Evolutionary conservation across 2,113 vertebrate genomes (phyloP), one percentile per base, ranked within the genome.

Genomic region (Menura novaehollandiae): DNA sequence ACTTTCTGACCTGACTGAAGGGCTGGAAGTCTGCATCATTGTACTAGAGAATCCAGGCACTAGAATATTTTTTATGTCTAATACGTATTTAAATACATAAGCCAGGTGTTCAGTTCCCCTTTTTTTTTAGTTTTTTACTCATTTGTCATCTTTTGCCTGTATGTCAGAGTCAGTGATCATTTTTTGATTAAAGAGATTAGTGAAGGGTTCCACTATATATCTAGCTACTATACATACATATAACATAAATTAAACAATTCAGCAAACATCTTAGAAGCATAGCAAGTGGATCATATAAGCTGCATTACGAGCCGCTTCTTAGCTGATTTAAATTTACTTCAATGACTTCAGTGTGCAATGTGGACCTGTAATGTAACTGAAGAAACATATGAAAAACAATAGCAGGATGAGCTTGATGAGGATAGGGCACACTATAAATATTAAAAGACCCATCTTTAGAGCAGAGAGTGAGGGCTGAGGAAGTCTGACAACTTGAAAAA

Each of bases 1-100:
- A 4, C 18, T 22, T 14, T 77, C 13, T 1, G 1, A 77, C 5
- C 19, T 69, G 41, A 56, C 0, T 21, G 49, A 69, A 56, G 15
- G 6, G 35, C 17, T 69, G 44, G 19, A 88, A 91, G 15, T 11
- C 16, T 81, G 4, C 4, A 43, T 19, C 7, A 77, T 81, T 77
- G 13, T 37, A 28, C 10, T n/a, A 74, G 18, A 64, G 14, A 59
- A 66, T 66, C 9, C 21, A 74, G 17, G 6, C 13, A n/a, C 4
- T 37, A 20, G 19, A 47, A 43, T 55, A 23, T 43, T 78, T 51
- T 55, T 88, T 64, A 24, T 18, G 2, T 22, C 12, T 81, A 30
- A 67, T 14, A 2, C 1, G 15, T 39, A 56, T 37, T 28, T 51
- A 35, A 15, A 73, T 21, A 53, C 12, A n/a, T 10, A 16, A 18